Conservation (phyloP, 2,888 invertebrate genomes). For the Neocrepidodera transversa region DNA sequence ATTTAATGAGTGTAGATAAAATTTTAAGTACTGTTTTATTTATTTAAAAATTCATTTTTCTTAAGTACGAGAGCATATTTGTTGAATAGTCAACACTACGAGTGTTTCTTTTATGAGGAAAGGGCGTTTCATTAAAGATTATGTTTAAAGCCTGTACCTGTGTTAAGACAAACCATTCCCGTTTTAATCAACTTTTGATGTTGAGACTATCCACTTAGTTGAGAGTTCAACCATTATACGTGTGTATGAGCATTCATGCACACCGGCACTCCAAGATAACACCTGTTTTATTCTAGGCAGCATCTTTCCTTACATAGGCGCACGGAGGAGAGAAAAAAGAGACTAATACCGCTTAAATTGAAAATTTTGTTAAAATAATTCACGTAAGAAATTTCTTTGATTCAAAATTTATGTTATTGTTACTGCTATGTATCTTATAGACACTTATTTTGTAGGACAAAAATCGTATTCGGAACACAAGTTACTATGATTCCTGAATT, state of each 20-base stretch:
- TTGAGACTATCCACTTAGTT: slow-evolving; percentile 20
- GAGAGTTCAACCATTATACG: slow-evolving; percentile 28
- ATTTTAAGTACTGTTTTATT: too few species aligned
- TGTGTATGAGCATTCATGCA: slow-evolving; percentile 30
- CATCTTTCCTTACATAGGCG: slow-evolving; percentile 25
- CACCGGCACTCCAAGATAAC: slow-evolving; percentile 30
- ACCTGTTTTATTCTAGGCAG: slow-evolving; percentile 34
- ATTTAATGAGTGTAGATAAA: too few species aligned
- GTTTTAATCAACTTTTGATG: slow-evolving; percentile 25
- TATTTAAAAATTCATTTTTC: too few species aligned
- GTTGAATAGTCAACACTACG: too few species aligned
- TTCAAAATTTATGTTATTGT: too few species aligned
- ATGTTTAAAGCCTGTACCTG: slow-evolving; percentile 1
- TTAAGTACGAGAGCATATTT: background rate
- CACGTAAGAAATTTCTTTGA: too few species aligned
- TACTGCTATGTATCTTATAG: too few species aligned
- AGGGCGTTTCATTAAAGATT: slow-evolving; percentile 17
- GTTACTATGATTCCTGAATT: too few species aligned
- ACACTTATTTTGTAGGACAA: too few species aligned
- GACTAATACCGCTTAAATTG: too few species aligned
- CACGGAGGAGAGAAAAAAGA: background rate
- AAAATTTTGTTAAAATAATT: too few species aligned
- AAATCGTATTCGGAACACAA: too few species aligned
- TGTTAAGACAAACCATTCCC: slow-evolving; percentile 18
- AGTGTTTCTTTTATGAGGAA: background rate